Base-by-base conservation (phyloP, 2,113 vertebrate species). In the Megaceryle maxima region DNA sequence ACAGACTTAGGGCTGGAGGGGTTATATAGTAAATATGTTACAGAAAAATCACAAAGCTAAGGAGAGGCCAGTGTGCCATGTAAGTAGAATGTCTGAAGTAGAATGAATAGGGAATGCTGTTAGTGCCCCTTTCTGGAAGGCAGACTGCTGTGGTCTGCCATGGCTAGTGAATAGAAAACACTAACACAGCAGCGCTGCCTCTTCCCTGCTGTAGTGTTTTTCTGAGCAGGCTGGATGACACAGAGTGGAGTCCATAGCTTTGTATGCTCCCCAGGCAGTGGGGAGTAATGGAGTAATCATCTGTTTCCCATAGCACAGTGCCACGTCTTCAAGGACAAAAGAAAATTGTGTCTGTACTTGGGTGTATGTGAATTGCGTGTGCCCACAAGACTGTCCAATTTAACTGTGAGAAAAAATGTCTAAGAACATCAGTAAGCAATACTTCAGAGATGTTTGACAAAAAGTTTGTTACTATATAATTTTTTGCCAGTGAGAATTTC, bases 121-220 rank as follows among this genome's bases (percentile, higher is more conserved):
- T 55, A 33, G 25, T 75, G 67, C 13, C 31, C 20, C 5, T 68
- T 96, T 50, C 69, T 87, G 70, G 53, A 39, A 29, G 14, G 25
- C 35, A 43, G 37, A 35, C 44, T 70, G 10, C 55, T 55, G 20
- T 18, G 5, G 17, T 50, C 72, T 74, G 37, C n/a, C 5, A 1
- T 44, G 31, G 20, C 31, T 50, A 5, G 15, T 24, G 53, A 28
- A 5, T 14, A 19, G 37, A 44, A 64, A 56, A 31, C 25, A 10
- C 8, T 25, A 8, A 50, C 75, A 15, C 0, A 0, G 13, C 25
- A 9, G 6, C 0, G 0, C 43, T 11, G 4, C 29, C 35, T 55
- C 43, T 69, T 28, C 8, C 16, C 8, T 62, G 51, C 24, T 6
- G 4, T 41, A 64, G 55, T 0, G 0, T 39, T 51, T 24, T 26